Evolutionary conservation across 2,113 vertebrate genomes (phyloP), one percentile per base, ranked within the genome.

Genomic region (Petrocephalus microphthalmus): DNA sequence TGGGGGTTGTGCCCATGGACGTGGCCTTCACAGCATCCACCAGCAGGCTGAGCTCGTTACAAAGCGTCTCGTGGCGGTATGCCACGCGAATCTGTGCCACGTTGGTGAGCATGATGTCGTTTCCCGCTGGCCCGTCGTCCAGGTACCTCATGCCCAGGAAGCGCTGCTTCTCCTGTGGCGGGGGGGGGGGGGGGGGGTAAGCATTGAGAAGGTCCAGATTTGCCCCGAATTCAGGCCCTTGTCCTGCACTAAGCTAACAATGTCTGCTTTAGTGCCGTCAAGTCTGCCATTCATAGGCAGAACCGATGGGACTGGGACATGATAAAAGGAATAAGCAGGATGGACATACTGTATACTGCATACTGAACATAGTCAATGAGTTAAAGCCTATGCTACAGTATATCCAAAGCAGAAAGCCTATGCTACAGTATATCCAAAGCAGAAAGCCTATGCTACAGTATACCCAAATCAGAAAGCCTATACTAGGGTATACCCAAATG

Each of bases 41-140:
- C 45, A 99, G 94, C 92, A 99, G 98, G 88, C 97, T 98, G 88
- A 99, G 97, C 93, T 99, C 98, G 10, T 99, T 99, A 93, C 98
- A 97, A 88, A 99, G 92, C 0, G 96, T 99, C 94, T 99, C 98
- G 0, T 98, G 93, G 81, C 98, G 96, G 94, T 97, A 99, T 47
- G 98, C 96, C 97, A 99, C 96, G 74, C 98, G 97, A 93, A 99
- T 99, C 91, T 99, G 98, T 1, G 98, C 97, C 83, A 99, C 98
- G 0, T 99, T 99, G 64, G 98, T 99, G 92, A 96, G 95, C 51
- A 95, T 95, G 89, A 99, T 99, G 91, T 99, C 97, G 7, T 99
- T 99, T 64, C 98, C 98, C 10, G 96, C 96, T 0, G 98, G 98
- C 87, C 98, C 98, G 51, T 98, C 97, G 91, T 97, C 95, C 37